Conservation (phyloP, 2,888 invertebrate genomes). For the Amorpha juglandis region DNA sequence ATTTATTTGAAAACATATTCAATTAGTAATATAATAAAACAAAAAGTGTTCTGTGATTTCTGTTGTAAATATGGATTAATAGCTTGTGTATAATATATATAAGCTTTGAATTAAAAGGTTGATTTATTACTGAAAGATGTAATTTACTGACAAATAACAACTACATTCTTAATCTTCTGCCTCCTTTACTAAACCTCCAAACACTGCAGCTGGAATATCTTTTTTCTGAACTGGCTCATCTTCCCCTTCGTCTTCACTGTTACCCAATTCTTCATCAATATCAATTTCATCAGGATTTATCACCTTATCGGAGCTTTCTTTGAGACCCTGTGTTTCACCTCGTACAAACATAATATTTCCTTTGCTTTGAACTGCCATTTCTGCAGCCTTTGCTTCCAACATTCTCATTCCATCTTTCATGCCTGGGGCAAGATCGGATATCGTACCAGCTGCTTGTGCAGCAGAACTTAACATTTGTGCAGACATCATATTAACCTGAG, state of each 20-base stretch:
- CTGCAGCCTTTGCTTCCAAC: slow-evolving; percentile 92
- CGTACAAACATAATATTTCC: slow-evolving; percentile 93
- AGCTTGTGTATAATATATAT: slow-evolving; percentile 62
- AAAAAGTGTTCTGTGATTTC: slow-evolving; percentile 69
- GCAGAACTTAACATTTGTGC: slow-evolving; percentile 97
- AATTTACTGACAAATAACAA: slow-evolving; percentile 35
- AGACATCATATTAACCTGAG: slow-evolving; percentile 99
- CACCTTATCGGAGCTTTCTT: slow-evolving; percentile 87
- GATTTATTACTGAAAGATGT: slow-evolving; percentile 52
- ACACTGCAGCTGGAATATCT: slow-evolving; percentile 94
- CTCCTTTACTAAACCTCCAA: slow-evolving; percentile 88
- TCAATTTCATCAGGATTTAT: slow-evolving; percentile 95
- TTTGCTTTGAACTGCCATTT: slow-evolving; percentile 84
- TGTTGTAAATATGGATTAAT: slow-evolving; percentile 64
- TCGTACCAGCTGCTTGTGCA: slow-evolving; percentile 86
- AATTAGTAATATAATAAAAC: slow-evolving; percentile 37
- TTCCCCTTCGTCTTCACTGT: slow-evolving; percentile 85
- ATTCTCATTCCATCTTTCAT: slow-evolving; percentile 94
- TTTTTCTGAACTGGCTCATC: slow-evolving; percentile 92
- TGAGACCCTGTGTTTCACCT: slow-evolving; percentile 92
- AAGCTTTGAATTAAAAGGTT: slow-evolving; percentile 63
- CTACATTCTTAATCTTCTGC: slow-evolving; percentile 43
- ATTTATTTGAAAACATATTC: slow-evolving; percentile 35
- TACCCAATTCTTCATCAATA: slow-evolving; percentile 90
- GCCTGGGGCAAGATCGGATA: slow-evolving; percentile 89